Conservation (phyloP, 2,113 vertebrate species). For the Aplodontia rufa region DNA sequence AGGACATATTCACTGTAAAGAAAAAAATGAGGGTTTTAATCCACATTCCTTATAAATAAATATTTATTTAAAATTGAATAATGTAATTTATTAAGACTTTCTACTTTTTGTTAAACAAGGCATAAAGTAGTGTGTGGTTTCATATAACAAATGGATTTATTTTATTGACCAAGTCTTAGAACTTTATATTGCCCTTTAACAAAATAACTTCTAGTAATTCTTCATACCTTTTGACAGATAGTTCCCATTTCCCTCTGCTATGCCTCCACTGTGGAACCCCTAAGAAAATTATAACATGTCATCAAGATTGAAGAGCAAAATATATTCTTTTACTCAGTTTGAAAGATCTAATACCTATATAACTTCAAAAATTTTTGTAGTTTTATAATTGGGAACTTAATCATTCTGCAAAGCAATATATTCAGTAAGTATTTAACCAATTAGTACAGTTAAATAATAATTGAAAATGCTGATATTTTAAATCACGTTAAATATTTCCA, state of each 20-base stretch:
- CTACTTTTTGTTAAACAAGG: conserved; percentile 18
- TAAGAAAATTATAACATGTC: conserved; percentile 66
- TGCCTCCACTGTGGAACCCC: conserved; percentile 36
- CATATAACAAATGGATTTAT: neutral
- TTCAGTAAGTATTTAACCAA: neutral
- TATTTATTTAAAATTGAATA: neutral
- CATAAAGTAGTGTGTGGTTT: conserved; percentile 41
- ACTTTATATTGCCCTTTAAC: conserved; percentile 55
- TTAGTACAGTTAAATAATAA: conserved; percentile 23
- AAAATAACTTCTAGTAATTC: conserved; percentile 53
- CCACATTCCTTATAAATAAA: neutral
- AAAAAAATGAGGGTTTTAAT: conserved; percentile 6
- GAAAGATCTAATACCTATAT: neutral
- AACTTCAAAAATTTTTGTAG: neutral
- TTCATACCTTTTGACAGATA: conserved; percentile 48
- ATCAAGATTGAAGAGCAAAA: conserved; percentile 57
- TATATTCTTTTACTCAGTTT: conserved; percentile 28
- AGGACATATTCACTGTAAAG: neutral
- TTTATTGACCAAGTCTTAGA: conserved; percentile 61
- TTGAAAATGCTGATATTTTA: conserved; percentile 25
- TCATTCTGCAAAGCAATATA: neutral
- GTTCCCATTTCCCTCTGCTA: conserved; percentile 35
- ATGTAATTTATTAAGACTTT: conserved; percentile 28
- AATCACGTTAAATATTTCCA: neutral
- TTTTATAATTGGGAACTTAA: conserved; percentile 46